Conservation (phyloP, 2,113 vertebrate species). For the Chauna torquata region DNA sequence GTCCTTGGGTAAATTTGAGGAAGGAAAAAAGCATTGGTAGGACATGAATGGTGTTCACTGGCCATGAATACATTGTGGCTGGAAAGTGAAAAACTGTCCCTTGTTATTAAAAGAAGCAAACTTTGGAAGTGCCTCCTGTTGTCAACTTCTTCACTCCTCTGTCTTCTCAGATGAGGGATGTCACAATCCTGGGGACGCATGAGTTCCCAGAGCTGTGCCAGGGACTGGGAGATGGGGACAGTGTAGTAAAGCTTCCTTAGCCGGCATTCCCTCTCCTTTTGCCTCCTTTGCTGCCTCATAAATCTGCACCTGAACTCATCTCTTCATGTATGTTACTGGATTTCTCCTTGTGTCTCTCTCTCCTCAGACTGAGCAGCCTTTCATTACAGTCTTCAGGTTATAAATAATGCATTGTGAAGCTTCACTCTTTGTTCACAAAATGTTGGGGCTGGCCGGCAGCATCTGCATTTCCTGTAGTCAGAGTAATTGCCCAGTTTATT, state of each 20-base stretch:
- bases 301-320: background rate
- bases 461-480: background rate
- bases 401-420: conserved; percentile 8
- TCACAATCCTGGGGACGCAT: background rate
- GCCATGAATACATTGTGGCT: background rate
- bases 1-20: no score
- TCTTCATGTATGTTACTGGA: background rate
- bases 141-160: background rate
- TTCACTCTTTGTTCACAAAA: background rate
- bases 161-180: background rate
- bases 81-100: background rate
- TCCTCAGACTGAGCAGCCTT: background rate
- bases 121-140: background rate
- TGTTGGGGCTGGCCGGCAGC: background rate
- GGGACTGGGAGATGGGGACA: background rate
- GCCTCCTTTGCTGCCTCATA: background rate
- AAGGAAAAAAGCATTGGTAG: background rate
- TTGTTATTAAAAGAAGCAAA: background rate
- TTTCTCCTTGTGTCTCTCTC: background rate
- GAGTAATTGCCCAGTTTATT: conserved; percentile 10
- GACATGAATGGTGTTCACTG: background rate
- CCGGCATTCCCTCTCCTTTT: background rate
- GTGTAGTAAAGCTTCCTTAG: background rate
- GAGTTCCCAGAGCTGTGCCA: background rate
- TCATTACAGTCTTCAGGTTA: background rate